Conservation (phyloP, 2,113 vertebrate genomes). For the Gobiocypris rarus region DNA sequence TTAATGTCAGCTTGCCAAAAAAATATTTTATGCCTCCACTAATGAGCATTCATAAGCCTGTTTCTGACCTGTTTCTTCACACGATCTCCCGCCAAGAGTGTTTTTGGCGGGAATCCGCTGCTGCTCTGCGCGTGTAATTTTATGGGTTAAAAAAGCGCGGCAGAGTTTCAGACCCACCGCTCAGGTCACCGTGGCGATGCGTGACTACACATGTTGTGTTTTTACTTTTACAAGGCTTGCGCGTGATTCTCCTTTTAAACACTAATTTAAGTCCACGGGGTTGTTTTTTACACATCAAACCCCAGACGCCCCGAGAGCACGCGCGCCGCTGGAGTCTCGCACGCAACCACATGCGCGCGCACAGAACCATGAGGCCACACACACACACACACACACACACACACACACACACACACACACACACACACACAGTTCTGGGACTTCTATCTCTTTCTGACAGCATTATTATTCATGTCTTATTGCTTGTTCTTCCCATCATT, state of each 20-base stretch:
- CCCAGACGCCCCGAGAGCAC: conserved; percentile 60
- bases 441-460: too few relatives aligned
- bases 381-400: neutral
- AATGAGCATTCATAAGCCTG: conserved; percentile 55
- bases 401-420: neutral
- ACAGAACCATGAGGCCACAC: neutral
- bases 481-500: too few relatives aligned
- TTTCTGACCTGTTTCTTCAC: conserved; percentile 40
- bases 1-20: conserved; percentile 69
- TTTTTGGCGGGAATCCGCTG: conserved; percentile 12
- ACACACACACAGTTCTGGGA: neutral
- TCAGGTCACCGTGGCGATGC: conserved; percentile 58
- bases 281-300: conserved; percentile 70
- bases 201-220: conserved; percentile 69
- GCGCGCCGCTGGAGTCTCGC: conserved; percentile 23
- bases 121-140: neutral
- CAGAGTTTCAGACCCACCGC: conserved; percentile 54
- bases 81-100: neutral
- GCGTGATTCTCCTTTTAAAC: conserved; percentile 72
- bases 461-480: too few relatives aligned
- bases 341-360: conserved; percentile 20
- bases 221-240: conserved; percentile 71
- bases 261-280: conserved; percentile 64
- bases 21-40: conserved; percentile 65
- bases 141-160: neutral